Evolutionary conservation across 2,888 invertebrate species (phyloP), one percentile per base, ranked within the genome.

Genomic region (Oscheius myriophilus): DNA sequence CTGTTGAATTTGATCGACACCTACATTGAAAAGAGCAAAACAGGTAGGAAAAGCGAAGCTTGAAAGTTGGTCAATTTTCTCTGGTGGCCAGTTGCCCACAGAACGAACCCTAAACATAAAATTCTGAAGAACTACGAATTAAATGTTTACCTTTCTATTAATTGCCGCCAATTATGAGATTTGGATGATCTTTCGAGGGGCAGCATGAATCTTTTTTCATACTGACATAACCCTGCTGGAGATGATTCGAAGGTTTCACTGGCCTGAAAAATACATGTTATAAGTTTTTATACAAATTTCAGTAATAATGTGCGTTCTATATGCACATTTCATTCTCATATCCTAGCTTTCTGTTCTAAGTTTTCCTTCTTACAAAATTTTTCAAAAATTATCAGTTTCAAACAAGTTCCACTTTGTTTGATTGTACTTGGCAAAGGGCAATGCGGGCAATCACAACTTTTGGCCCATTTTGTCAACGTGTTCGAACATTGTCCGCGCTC

Each of bases 21-120:
- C 74, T 57, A 85, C 84, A 73, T 86, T 86, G 70, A 86, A 86
- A 53, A 86, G 71, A n/a, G 85, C 81, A 68, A 86, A 87, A 43
- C 76, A 73, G 16, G 84, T 79, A 18, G 86, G 86, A 58, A 87
- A 86, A 41, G 76, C 73, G 53, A 86, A 77, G 11, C 76, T 74
- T 43, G 83, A 83, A 16, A 82, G 65, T 43, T 73, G 75, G 61
- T 86, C 85, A 57, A 84, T 82, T 46, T 77, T 80, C 58, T 82
- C 81, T n/a, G 84, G 82, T 16, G 80, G 76, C 80, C 80, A 81
- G 18, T 71, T 25, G 18, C 18, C 26, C 25, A 61, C 33, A 12
- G 53, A 25, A 26, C 43, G 53, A 11, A 61, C 11, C 18, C 57
- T 55, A 11, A 46, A 53, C 7, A 61, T 61, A n/a, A 49, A 49